These are phyloP conservation scores for Vanacampus margaritifer DNA, from an alignment of 2,113 vertebrate genomes.

Conservation along the genomic window DNA sequence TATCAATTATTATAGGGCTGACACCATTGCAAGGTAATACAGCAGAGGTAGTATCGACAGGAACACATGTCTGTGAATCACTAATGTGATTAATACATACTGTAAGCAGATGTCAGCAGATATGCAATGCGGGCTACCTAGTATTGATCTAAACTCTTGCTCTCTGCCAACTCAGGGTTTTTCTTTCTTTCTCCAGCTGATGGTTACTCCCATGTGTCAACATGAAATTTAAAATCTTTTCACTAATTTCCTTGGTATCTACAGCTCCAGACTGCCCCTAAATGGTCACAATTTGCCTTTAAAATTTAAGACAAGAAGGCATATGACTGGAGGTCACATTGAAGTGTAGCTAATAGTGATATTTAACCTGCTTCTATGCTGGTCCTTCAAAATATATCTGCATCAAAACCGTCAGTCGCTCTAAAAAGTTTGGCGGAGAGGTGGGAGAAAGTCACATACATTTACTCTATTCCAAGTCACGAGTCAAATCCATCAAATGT, in stretches of 20 bases:
- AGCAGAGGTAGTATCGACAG: neutral
- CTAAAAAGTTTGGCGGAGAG: too few relatives aligned
- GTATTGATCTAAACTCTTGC: neutral
- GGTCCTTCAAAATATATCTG: too few relatives aligned
- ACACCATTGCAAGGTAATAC: neutral
- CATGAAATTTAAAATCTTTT: neutral
- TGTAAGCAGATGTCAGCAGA: conserved; percentile 1
- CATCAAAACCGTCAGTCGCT: too few relatives aligned
- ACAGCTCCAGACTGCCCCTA: neutral
- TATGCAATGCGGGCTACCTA: neutral
- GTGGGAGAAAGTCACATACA: too few relatives aligned
- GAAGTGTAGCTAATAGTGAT: too few relatives aligned
- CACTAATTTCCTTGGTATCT: neutral
- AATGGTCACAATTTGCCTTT: neutral
- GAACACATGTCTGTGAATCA: neutral
- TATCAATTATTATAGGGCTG: too few relatives aligned
- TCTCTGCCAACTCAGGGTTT: neutral
- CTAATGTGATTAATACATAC: neutral
- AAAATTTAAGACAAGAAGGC: neutral
- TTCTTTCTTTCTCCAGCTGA: neutral
- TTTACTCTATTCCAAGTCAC: too few relatives aligned
- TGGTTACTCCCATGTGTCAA: neutral
- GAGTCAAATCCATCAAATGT: too few relatives aligned
- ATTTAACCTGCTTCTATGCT: too few relatives aligned
- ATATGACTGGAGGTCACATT: too few relatives aligned